phyloP scores from a whole-genome alignment of 1,140 invertebrate species.

The Papilio dardanus region DNA sequence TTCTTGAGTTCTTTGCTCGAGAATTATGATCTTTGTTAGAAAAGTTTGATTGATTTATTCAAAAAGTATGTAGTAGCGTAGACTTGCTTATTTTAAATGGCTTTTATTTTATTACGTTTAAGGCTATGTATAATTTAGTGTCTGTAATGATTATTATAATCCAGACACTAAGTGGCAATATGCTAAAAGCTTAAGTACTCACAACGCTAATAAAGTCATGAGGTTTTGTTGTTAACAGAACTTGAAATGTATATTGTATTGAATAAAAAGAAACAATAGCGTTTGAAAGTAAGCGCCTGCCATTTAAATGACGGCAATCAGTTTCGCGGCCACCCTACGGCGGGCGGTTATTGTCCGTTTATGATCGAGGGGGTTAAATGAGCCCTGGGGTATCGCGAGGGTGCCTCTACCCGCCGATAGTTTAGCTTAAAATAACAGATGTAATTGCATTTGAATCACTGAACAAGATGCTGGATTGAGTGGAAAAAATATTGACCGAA shows the following conservation, averaged over 20 bases:
- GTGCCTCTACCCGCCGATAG: slow-evolving; percentile 55
- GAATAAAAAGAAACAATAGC: slow-evolving; percentile 49
- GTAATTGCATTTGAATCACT: slow-evolving; percentile 76
- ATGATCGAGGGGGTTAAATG: slow-evolving; percentile 65
- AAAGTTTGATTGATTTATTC: slow-evolving; percentile 80
- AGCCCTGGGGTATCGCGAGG: slow-evolving; percentile 54
- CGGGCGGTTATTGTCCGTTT: slow-evolving; percentile 60
- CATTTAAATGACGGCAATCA: slow-evolving; percentile 60
- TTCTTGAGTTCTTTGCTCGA: slow-evolving; percentile 69
- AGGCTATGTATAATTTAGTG: background rate
- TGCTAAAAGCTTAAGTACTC: background rate
- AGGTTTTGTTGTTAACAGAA: background rate
- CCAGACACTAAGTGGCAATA: background rate
- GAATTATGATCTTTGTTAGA: slow-evolving; percentile 78
- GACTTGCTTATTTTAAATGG: slow-evolving; percentile 29
- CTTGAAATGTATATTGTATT: slow-evolving; percentile 8
- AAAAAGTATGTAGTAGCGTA: slow-evolving; percentile 53
- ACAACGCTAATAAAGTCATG: background rate
- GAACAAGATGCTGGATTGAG: slow-evolving; percentile 46
- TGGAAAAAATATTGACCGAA: slow-evolving; percentile 49
- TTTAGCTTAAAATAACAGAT: slow-evolving; percentile 76
- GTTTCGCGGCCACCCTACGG: slow-evolving; percentile 54
- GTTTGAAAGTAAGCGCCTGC: slow-evolving; percentile 50
- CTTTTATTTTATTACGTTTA: background rate
- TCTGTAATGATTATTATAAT: too few species aligned